A percentile compares a stretch with the other conserved stretches of the same genome.
These are phyloP conservation scores for Gorsachius goisagi DNA, from an alignment of 2,113 vertebrate genomes.

Conservation along the genomic window DNA sequence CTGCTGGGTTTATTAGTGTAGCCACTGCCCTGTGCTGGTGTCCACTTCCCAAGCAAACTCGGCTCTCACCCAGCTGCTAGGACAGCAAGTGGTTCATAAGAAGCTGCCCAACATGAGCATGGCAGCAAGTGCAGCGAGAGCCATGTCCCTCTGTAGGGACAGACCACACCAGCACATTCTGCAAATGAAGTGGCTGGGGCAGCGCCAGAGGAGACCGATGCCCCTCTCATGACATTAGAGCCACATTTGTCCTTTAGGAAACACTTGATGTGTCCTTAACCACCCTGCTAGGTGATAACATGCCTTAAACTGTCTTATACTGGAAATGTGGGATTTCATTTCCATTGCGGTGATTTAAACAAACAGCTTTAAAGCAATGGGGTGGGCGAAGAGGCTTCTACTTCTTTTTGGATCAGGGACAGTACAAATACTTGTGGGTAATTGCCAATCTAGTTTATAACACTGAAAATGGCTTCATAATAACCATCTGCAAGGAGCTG, in stretches of 20 bases:
- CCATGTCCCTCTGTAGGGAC: fast-evolving
- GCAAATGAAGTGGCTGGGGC: not conserved
- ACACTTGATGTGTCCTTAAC: no score
- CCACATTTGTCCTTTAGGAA: not conserved
- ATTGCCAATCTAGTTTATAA: not conserved
- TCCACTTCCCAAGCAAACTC: not conserved
- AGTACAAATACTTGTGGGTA: not conserved
- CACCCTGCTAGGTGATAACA: no score
- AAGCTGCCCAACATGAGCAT: fast-evolving
- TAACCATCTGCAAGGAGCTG: not conserved
- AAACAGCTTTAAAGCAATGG: no score
- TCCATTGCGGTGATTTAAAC: no score
- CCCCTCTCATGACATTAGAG: not conserved
- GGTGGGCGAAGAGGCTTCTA: not conserved
- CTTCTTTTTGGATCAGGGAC: not conserved
- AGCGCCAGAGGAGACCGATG: not conserved
- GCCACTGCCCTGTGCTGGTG: not conserved
- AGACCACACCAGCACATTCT: not conserved
- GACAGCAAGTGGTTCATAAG: fast-evolving
- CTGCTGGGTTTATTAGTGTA: not conserved
- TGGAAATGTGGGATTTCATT: no score
- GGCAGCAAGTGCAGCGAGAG: not conserved
- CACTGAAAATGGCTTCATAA: not conserved
- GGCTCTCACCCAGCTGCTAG: not conserved
- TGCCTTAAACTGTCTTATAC: no score